Percentiles rank a stretch among this genome's conserved stretches.
Conservation (phyloP, 1,140 invertebrate genomes). For the Scaptomyza montana region DNA sequence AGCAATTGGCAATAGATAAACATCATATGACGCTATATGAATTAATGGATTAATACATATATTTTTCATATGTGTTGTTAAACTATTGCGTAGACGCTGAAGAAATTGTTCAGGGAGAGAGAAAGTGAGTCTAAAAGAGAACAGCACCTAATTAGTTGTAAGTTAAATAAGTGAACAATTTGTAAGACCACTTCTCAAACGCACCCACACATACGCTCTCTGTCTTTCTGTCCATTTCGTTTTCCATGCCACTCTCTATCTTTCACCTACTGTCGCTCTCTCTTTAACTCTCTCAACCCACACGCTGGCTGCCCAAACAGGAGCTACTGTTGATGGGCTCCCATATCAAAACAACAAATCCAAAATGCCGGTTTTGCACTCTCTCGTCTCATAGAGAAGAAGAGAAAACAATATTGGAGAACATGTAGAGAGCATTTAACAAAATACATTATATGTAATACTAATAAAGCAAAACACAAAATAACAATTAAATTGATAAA, state of each 20-base stretch:
- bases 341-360: constrained; percentile 47
- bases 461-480: constrained; percentile 53
- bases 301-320: constrained; percentile 35
- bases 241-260: neutral
- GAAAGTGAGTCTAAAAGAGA: neutral
- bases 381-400: constrained; percentile 12
- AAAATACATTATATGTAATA: constrained; percentile 17
- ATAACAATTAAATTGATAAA: constrained; percentile 68
- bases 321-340: constrained; percentile 23
- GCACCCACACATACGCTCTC: constrained; percentile 7
- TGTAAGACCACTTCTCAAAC: constrained; percentile 21
- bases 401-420: neutral
- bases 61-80: neutral
- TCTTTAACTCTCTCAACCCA: constrained; percentile 40
- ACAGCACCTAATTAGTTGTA: constrained; percentile 31
- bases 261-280: constrained; percentile 3
- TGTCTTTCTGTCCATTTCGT: neutral
- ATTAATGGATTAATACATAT: neutral
- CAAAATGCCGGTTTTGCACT: constrained; percentile 63
- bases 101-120: neutral
- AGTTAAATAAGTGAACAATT: constrained; percentile 25
- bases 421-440: constrained; percentile 25
- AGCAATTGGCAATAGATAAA: constrained; percentile 47
- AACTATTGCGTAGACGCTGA: constrained; percentile 41
- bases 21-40: constrained; percentile 19